Conservation (phyloP, 2,797 vertebrate genomes). For the Nothura maculosa region DNA sequence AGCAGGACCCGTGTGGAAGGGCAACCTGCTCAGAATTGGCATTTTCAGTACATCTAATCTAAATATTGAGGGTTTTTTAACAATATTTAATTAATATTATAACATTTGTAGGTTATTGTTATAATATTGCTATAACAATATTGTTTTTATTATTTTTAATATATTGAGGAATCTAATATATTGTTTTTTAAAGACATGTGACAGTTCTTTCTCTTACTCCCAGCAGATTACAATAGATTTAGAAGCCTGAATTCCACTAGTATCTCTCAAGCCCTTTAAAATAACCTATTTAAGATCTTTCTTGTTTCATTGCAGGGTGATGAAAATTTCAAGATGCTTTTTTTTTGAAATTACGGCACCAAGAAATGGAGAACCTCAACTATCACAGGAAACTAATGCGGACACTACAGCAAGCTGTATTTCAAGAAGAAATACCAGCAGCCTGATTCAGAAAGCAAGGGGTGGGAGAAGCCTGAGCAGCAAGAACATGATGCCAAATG, state of each 20-base stretch:
- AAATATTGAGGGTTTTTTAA: too few relatives aligned
- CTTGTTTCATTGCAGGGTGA: background rate
- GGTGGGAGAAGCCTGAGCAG: background rate
- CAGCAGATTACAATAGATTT: background rate
- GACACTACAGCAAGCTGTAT: background rate
- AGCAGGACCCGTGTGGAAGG: background rate
- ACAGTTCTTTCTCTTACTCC: background rate
- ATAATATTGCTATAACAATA: too few relatives aligned
- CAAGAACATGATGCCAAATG: background rate
- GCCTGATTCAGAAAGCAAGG: background rate
- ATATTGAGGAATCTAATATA: background rate
- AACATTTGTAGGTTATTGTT: too few relatives aligned
- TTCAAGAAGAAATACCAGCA: slow-evolving; percentile 5
- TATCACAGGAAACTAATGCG: background rate
- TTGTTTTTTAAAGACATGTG: background rate
- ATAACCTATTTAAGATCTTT: background rate
- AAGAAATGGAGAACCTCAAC: background rate
- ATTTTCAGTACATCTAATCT: background rate
- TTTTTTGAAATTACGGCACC: background rate
- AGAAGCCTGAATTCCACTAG: background rate
- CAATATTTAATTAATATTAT: too few relatives aligned
- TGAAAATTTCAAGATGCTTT: background rate
- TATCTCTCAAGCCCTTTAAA: background rate
- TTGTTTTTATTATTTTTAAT: too few relatives aligned
- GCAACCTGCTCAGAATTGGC: background rate